A percentile compares a stretch with the other conserved stretches of the same genome.
Conservation (phyloP, 2,888 invertebrate species). For the Stenotaenia linearis region DNA sequence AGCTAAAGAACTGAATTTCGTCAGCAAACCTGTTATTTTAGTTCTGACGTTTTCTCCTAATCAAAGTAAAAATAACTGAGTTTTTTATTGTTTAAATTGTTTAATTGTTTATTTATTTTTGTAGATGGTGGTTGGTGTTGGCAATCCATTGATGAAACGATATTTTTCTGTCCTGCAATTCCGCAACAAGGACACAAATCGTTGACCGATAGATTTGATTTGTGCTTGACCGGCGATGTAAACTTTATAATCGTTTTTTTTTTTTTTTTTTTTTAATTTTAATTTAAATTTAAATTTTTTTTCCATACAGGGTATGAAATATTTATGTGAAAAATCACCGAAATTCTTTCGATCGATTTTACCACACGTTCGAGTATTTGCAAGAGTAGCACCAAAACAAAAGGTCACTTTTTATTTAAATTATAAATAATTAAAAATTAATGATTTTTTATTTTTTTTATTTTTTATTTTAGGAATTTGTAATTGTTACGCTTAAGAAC, state of each 20-base stretch:
- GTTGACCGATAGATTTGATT: constrained; percentile 69
- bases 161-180: constrained; percentile 40
- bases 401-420: constrained; percentile 54
- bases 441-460: background rate
- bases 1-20: constrained; percentile 85
- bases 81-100: constrained; percentile 30
- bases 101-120: background rate
- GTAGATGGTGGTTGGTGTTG: constrained; percentile 45
- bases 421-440: background rate
- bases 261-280: no score
- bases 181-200: constrained; percentile 49
- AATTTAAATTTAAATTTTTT: no score
- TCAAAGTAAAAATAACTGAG: constrained; percentile 29
- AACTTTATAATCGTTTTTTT: constrained; percentile 34
- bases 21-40: constrained; percentile 56
- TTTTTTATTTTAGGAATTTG: constrained; percentile 59
- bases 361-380: constrained; percentile 85
- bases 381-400: constrained; percentile 96
- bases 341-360: constrained; percentile 65
- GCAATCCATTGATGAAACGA: constrained; percentile 50
- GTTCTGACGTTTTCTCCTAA: constrained; percentile 41
- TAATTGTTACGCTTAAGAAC: constrained; percentile 80
- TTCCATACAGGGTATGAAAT: constrained; percentile 57
- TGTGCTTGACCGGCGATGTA: constrained; percentile 92
- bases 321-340: constrained; percentile 59